A percentile compares a stretch with the other conserved stretches of the same genome.
Conservation (phyloP, 2,888 invertebrate genomes). For the Bimastos eiseni region DNA sequence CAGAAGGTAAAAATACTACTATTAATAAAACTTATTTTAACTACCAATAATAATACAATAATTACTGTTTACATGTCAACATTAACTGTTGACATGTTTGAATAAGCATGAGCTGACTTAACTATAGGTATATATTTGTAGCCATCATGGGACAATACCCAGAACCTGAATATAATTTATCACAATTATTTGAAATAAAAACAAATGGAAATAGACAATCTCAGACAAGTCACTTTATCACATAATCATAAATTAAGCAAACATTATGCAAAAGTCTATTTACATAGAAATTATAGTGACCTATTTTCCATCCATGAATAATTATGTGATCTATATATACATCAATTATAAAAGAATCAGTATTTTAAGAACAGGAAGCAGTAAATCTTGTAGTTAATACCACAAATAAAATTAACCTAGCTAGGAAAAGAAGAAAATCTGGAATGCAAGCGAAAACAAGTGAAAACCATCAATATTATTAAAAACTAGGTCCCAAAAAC, state of each 20-base stretch:
- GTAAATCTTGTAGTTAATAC: neutral
- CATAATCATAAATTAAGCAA: neutral
- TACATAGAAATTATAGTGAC: neutral
- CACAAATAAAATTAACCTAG: slow-evolving; percentile 13
- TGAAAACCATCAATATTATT: neutral
- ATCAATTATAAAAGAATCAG: neutral
- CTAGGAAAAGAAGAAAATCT: neutral
- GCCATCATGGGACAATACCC: slow-evolving; percentile 20
- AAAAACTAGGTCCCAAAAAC: neutral
- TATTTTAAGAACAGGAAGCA: neutral
- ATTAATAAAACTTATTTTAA: no score
- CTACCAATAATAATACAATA: no score
- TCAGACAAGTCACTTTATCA: slow-evolving; percentile 1
- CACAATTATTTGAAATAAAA: slow-evolving; percentile 7
- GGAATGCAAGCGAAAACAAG: neutral
- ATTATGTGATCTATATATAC: neutral
- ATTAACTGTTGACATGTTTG: neutral
- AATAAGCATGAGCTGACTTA: neutral
- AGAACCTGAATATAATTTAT: slow-evolving; percentile 16
- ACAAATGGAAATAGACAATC: neutral
- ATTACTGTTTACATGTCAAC: neutral
- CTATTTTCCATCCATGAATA: neutral
- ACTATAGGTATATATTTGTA: neutral
- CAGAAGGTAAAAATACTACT: no score
- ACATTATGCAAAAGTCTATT: neutral